These are phyloP conservation scores for Neostethus bicornis DNA, from an alignment of 2,797 vertebrate genomes.

Conservation along the genomic window DNA sequence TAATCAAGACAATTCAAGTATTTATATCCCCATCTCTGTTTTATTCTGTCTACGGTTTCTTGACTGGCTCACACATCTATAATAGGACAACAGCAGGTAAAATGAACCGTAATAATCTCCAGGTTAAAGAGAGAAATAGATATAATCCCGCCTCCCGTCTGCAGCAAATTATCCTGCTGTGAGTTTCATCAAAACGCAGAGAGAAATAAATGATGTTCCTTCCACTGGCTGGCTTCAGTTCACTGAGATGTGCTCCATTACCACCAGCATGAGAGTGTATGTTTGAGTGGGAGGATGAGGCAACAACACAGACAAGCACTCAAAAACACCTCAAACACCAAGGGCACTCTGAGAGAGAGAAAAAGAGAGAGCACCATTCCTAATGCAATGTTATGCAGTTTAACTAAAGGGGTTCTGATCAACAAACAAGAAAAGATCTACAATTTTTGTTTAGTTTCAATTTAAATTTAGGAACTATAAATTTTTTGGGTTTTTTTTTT, in stretches of 20 bases:
- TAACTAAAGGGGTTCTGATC: background rate
- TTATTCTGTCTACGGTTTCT: no score
- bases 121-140: background rate
- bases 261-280: background rate
- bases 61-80: background rate
- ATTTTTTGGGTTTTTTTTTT: conserved; percentile 13
- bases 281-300: background rate
- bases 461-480: conserved; percentile 22
- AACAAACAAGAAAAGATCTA: background rate
- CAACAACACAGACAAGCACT: background rate
- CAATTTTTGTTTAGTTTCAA: background rate
- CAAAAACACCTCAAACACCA: background rate
- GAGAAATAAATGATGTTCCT: background rate
- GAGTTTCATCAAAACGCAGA: conserved; percentile 3
- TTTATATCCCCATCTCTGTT: no score
- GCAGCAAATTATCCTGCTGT: background rate
- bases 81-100: background rate
- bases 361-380: background rate
- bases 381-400: background rate
- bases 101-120: background rate
- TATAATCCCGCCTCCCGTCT: background rate
- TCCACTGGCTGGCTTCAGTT: background rate
- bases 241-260: background rate
- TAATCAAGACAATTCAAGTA: background rate
- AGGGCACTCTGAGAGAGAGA: background rate